These are phyloP conservation scores for Lerista edwardsae DNA, from an alignment of 2,797 vertebrate species.

Conservation along the genomic window DNA sequence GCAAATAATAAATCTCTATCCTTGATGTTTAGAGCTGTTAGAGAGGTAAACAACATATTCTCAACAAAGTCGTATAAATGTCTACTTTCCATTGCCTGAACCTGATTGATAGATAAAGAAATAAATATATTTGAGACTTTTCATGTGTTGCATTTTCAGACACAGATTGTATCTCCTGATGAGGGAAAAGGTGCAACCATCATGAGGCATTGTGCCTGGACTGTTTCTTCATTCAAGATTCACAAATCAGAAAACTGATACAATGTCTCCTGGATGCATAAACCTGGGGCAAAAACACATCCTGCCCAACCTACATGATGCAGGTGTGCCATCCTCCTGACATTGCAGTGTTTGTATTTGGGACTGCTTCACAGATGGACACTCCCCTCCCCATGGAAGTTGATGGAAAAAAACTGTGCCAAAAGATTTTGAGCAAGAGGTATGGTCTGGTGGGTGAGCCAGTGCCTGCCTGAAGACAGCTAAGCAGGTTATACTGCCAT, in stretches of 20 bases:
- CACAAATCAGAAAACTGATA: neutral
- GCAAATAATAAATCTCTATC: conserved; percentile 15
- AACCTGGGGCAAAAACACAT: neutral
- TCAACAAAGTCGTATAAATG: conserved; percentile 32
- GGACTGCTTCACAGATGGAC: neutral
- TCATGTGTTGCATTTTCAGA: neutral
- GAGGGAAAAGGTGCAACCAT: neutral
- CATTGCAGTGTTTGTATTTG: neutral
- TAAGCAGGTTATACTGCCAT: too few relatives aligned
- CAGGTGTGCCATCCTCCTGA: neutral
- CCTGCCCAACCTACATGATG: too few relatives aligned
- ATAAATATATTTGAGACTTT: conserved; percentile 19
- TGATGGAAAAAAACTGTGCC: neutral
- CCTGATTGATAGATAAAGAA: neutral
- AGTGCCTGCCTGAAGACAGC: too few relatives aligned
- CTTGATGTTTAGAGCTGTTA: conserved; percentile 25
- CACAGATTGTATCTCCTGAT: neutral
- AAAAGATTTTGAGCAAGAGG: neutral
- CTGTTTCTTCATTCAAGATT: neutral
- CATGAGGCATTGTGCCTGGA: neutral
- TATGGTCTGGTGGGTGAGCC: too few relatives aligned
- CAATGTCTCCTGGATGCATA: too few relatives aligned
- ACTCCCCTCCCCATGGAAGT: too few relatives aligned
- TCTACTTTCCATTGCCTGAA: conserved; percentile 14
- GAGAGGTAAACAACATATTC: conserved; percentile 24